A percentile compares a stretch with the other conserved stretches of the same genome.
Evolutionary conservation across 2,888 invertebrate genomes (phyloP).

Genomic region (Pterobdella sp.): DNA sequence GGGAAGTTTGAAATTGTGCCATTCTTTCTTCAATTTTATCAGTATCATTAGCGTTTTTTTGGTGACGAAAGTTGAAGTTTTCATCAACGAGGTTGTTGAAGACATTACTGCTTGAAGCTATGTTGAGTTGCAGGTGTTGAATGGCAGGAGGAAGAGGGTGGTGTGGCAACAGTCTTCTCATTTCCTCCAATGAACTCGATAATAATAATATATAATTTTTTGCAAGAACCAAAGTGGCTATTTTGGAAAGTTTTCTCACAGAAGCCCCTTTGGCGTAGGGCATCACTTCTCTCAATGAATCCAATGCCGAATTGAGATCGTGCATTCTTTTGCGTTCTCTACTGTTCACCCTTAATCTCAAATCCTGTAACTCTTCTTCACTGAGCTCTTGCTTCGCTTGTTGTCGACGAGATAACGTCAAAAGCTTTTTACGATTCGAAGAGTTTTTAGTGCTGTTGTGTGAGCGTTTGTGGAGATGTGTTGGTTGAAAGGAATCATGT

Average conservation of each 20-base stretch:
- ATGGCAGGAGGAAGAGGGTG: conserved; percentile 31
- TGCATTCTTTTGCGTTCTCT: conserved; percentile 55
- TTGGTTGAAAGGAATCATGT: background rate
- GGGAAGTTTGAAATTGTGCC: background rate
- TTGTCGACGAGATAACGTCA: background rate
- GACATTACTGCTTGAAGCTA: background rate
- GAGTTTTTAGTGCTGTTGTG: background rate
- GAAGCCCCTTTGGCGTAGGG: conserved; percentile 50
- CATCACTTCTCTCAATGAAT: conserved; percentile 51
- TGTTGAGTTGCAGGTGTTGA: background rate
- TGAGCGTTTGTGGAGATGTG: background rate
- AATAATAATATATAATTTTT: conserved; percentile 51
- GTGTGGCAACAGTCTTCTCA: conserved; percentile 49
- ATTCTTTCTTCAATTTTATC: background rate
- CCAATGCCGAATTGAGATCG: conserved; percentile 52
- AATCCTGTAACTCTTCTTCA: conserved; percentile 45
- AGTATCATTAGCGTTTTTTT: background rate
- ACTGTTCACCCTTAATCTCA: conserved; percentile 52
- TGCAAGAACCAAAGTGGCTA: conserved; percentile 48
- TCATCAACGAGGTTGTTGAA: background rate
- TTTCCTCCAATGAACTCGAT: conserved; percentile 48
- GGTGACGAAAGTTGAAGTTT: background rate
- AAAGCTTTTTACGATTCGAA: background rate
- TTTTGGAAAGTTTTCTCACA: conserved; percentile 49
- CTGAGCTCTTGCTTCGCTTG: background rate